A percentile compares a stretch with the other conserved stretches of the same genome.
phyloP scores from a whole-genome alignment of 2,113 vertebrate species.

The Monarcha castaneiventris region DNA sequence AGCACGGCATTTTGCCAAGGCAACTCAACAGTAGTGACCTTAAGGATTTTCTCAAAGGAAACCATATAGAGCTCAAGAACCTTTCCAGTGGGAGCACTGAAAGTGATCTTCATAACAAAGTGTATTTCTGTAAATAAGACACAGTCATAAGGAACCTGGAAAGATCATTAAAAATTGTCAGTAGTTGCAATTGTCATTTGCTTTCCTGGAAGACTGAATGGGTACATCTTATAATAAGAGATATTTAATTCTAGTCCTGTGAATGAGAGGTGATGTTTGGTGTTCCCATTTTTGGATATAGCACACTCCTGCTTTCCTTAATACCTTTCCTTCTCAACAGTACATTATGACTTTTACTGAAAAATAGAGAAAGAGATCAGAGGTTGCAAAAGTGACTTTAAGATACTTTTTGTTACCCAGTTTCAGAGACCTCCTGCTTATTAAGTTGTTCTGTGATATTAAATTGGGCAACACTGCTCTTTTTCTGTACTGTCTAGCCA shows the following conservation, averaged over 20 bases:
- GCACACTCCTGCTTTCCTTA: neutral
- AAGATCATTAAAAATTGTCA: neutral
- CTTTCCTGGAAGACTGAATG: neutral
- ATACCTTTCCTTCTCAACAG: neutral
- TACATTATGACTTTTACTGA: neutral
- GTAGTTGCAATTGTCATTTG: neutral
- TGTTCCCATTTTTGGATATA: neutral
- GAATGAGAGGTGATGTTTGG: neutral
- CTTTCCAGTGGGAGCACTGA: neutral
- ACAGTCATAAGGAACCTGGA: neutral
- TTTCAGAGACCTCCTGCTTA: neutral
- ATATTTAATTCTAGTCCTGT: neutral
- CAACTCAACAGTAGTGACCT: neutral
- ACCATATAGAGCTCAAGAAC: neutral
- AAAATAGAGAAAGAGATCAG: neutral
- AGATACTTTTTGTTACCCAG: neutral
- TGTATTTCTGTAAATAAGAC: neutral
- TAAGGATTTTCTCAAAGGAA: neutral
- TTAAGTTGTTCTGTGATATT: neutral
- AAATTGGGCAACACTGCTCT: neutral
- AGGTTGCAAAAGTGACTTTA: neutral
- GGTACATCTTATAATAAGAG: neutral
- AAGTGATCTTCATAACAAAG: neutral
- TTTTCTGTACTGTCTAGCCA: neutral
- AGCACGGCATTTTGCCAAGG: neutral